These are phyloP conservation scores for Taeniopygia guttata DNA, from an alignment of 2,797 vertebrate species.

Conservation along the genomic window DNA sequence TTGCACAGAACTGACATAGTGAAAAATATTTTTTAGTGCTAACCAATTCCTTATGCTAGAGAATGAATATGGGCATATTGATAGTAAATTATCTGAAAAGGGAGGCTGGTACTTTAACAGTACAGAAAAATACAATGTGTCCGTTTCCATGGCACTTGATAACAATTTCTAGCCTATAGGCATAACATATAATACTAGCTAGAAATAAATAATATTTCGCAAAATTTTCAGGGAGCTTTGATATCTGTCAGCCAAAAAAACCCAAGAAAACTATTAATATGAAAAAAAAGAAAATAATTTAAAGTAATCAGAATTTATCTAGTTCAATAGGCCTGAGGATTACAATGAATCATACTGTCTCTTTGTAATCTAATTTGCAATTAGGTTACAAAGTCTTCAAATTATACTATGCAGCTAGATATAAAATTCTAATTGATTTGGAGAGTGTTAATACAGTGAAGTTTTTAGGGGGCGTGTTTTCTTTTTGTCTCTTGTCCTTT, in stretches of 20 bases:
- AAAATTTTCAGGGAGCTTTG: neutral
- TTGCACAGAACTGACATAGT: neutral
- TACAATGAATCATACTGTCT: constrained; percentile 13
- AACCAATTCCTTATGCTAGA: neutral
- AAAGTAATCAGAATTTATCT: neutral
- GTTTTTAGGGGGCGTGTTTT: neutral
- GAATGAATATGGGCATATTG: neutral
- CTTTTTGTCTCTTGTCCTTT: neutral
- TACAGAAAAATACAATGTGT: neutral
- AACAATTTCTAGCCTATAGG: neutral
- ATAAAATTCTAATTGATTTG: neutral
- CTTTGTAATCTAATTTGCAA: neutral
- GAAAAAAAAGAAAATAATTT: neutral
- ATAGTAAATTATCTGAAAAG: neutral
- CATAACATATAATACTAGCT: neutral
- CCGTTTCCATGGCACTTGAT: neutral
- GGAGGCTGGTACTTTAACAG: neutral
- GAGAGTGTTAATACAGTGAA: neutral
- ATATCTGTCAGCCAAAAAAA: constrained; percentile 12
- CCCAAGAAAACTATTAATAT: neutral
- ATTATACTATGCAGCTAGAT: neutral
- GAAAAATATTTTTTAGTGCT: neutral
- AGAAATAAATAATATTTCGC: constrained; percentile 11
- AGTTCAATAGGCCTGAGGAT: neutral
- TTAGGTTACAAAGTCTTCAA: neutral